Conservation (phyloP, 2,888 invertebrate genomes). For the Polylopha cassiicola region DNA sequence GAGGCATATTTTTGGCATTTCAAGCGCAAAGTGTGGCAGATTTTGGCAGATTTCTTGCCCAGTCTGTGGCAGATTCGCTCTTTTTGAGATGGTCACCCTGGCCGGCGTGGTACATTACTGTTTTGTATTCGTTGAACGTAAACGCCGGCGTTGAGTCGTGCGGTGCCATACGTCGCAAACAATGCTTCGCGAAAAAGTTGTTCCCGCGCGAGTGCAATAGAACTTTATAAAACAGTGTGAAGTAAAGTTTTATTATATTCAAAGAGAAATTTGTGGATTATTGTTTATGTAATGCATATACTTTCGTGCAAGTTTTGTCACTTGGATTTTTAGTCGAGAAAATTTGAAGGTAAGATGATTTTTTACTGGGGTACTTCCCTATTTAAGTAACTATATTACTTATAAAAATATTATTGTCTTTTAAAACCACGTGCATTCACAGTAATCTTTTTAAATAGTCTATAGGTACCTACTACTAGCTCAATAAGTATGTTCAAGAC, state of each 20-base stretch:
- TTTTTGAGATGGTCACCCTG: no score
- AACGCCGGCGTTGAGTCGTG: conserved; percentile 53
- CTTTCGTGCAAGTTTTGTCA: conserved; percentile 39
- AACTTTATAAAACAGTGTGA: conserved; percentile 63
- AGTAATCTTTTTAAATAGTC: conserved; percentile 37
- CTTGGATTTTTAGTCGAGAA: conserved; percentile 39
- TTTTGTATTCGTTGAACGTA: conserved; percentile 70
- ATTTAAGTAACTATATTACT: background rate
- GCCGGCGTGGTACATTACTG: conserved; percentile 27
- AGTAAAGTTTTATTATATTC: conserved; percentile 36
- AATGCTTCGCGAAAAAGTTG: conserved; percentile 59
- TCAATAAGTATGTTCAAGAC: no score
- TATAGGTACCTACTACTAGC: conserved; percentile 35
- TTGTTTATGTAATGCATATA: conserved; percentile 47
- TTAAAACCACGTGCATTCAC: no score
- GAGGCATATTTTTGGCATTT: no score
- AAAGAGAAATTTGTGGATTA: conserved; percentile 54
- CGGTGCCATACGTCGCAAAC: conserved; percentile 44
- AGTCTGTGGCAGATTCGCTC: no score
- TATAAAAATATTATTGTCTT: no score
- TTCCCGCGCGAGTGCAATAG: conserved; percentile 55
- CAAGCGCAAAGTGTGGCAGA: no score
- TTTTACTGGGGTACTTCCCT: conserved; percentile 10
- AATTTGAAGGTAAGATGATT: conserved; percentile 48
- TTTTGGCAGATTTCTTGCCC: no score